Percentiles rank a stretch among this genome's conserved stretches.
These are phyloP conservation scores for Tinea pellionella DNA, from an alignment of 2,888 invertebrate species.

Conservation along the genomic window DNA sequence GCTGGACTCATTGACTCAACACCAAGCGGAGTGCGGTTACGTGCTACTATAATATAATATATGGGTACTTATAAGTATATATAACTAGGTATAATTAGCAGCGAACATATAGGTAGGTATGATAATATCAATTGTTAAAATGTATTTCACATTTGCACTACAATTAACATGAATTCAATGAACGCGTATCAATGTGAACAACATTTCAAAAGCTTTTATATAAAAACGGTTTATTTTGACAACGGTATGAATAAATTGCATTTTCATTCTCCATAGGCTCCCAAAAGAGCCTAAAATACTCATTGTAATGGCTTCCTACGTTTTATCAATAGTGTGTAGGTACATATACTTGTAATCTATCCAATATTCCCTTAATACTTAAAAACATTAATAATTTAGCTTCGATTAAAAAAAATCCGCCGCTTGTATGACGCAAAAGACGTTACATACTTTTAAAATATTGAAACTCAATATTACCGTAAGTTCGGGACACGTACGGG, in stretches of 20 bases:
- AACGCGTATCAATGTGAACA: conserved; percentile 5
- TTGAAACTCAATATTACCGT: no score
- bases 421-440: no score
- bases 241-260: conserved; percentile 7
- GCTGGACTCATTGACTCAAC: no score
- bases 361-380: no score
- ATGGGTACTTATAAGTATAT: no score
- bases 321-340: not conserved
- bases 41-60: no score
- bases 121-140: not conserved
- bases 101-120: not conserved
- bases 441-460: no score
- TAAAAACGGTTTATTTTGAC: conserved; percentile 12
- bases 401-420: no score
- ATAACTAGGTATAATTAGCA: no score
- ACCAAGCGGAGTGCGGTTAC: no score
- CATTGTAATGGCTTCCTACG: not conserved
- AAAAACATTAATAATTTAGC: no score
- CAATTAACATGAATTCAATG: conserved; percentile 7
- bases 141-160: conserved; percentile 5
- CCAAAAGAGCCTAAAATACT: not conserved
- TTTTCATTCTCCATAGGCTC: not conserved
- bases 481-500: no score
- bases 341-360: not conserved
- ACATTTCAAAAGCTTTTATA: not conserved